phyloP scores from a whole-genome alignment of 2,113 vertebrate genomes.

The Oplegnathus fasciatus region DNA sequence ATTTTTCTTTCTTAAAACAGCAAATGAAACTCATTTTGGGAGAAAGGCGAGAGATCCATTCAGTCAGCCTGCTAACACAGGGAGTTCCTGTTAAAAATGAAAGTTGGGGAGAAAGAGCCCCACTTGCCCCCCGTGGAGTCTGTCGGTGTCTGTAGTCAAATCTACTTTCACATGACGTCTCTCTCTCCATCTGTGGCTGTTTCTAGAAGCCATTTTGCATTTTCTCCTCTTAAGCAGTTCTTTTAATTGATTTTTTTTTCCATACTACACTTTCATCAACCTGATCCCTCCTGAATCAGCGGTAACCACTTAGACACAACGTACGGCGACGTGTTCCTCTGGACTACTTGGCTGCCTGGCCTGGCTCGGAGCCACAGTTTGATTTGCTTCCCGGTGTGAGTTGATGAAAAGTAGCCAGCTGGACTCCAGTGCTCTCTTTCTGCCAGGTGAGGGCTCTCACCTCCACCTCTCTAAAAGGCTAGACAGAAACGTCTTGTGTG shows the following conservation, averaged over 20 bases:
- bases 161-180: neutral
- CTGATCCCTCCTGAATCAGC: neutral
- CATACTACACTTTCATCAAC: neutral
- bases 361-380: neutral
- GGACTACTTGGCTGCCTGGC: neutral
- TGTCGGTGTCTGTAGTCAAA: neutral
- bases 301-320: neutral
- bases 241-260: neutral
- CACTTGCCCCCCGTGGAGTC: neutral
- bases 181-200: neutral
- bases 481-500: neutral
- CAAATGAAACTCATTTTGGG: neutral
- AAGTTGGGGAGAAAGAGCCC: neutral
- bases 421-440: constrained; percentile 1
- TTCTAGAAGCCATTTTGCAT: neutral
- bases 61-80: neutral
- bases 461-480: constrained; percentile 51
- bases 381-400: constrained; percentile 43
- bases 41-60: neutral
- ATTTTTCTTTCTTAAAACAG: neutral
- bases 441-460: constrained; percentile 35
- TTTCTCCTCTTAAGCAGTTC: constrained; percentile 12
- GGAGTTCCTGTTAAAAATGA: neutral
- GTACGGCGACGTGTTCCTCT: neutral
- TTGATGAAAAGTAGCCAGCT: constrained; percentile 31